Percentiles rank a stretch among this genome's conserved stretches.
These are phyloP conservation scores for Sinodicranocentrus sp. DNA, from an alignment of 2,888 invertebrate species.

Conservation along the genomic window DNA sequence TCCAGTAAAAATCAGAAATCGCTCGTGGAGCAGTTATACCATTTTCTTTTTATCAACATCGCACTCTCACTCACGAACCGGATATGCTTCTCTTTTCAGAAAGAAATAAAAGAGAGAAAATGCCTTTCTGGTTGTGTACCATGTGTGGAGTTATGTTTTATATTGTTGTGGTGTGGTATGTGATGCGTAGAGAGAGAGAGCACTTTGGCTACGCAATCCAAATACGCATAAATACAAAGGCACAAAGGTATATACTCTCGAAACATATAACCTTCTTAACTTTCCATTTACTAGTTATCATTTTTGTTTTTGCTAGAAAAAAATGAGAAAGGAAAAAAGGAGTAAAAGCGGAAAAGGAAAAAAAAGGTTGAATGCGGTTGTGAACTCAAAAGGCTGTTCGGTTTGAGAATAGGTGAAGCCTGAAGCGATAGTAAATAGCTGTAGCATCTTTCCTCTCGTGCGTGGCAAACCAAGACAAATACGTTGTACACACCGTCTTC, in stretches of 20 bases:
- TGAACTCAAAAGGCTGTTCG: slow-evolving; percentile 8
- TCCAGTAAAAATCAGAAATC: slow-evolving; percentile 18
- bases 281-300: too few relatives aligned
- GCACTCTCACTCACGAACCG: too few relatives aligned
- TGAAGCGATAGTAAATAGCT: slow-evolving; percentile 45
- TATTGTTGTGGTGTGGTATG: too few relatives aligned
- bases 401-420: slow-evolving; percentile 18
- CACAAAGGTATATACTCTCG: too few relatives aligned
- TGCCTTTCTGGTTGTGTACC: too few relatives aligned
- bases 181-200: too few relatives aligned
- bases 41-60: background rate
- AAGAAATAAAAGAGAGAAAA: too few relatives aligned
- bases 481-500: slow-evolving; percentile 15
- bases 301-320: background rate
- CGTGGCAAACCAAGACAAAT: slow-evolving; percentile 61
- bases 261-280: too few relatives aligned
- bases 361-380: slow-evolving; percentile 26
- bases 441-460: slow-evolving; percentile 47
- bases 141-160: too few relatives aligned
- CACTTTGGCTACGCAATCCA: too few relatives aligned
- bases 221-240: too few relatives aligned
- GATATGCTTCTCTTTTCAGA: too few relatives aligned
- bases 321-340: slow-evolving; percentile 17
- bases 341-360: slow-evolving; percentile 22
- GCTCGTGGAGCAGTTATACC: background rate